Evolutionary conservation across 2,113 vertebrate genomes (phyloP).

Genomic region (Tragelaphus scriptus): DNA sequence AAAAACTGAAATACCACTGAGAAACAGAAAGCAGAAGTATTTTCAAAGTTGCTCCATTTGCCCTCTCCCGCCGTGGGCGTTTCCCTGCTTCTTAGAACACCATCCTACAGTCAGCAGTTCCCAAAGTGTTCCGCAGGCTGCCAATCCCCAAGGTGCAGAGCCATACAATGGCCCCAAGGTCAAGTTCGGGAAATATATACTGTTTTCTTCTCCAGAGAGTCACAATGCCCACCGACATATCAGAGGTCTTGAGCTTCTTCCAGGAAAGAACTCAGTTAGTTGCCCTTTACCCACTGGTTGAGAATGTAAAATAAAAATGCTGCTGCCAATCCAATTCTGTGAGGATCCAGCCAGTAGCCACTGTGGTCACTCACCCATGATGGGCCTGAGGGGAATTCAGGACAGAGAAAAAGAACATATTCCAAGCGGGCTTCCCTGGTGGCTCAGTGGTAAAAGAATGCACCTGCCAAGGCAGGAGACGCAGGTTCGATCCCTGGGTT

Average conservation of each 20-base stretch:
- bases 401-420: background rate
- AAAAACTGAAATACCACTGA: constrained; percentile 14
- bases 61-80: background rate
- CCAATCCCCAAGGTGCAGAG: background rate
- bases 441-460: background rate
- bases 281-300: background rate
- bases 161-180: background rate
- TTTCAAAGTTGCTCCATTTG: background rate
- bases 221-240: background rate
- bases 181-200: background rate
- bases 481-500: background rate
- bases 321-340: too few species aligned
- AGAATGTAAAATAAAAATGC: background rate
- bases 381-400: background rate
- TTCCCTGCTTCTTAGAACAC: background rate
- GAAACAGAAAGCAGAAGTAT: constrained; percentile 64
- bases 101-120: background rate
- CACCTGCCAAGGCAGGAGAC: background rate
- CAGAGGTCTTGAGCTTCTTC: background rate
- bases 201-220: background rate
- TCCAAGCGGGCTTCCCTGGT: background rate
- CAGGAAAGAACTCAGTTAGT: background rate
- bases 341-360: background rate
- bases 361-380: background rate
- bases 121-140: background rate